These are phyloP conservation scores for Adoxophyes honmai DNA, from an alignment of 1,140 invertebrate species.

Conservation along the genomic window DNA sequence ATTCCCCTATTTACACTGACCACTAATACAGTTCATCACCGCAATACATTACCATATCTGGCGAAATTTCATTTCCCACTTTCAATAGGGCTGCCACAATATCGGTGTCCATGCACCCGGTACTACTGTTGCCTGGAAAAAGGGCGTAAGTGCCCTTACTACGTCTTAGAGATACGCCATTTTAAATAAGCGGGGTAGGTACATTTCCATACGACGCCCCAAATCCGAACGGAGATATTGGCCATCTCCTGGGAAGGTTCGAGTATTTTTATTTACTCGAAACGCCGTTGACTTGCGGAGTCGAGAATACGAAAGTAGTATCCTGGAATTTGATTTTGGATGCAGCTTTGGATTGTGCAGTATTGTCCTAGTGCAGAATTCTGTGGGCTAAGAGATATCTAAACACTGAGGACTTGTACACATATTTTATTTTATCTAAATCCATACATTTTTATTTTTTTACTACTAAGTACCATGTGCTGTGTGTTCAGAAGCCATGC, in stretches of 20 bases:
- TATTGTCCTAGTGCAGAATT: not conserved
- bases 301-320: conserved; percentile 21
- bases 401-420: too few relatives aligned
- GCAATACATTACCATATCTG: conserved; percentile 7
- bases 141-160: too few relatives aligned
- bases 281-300: conserved; percentile 31
- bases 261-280: conserved; percentile 63
- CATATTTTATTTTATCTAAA: too few relatives aligned
- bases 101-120: conserved; percentile 24
- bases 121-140: too few relatives aligned
- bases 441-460: too few relatives aligned
- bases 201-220: conserved; percentile 48
- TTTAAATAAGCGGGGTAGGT: too few relatives aligned
- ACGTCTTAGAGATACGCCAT: too few relatives aligned
- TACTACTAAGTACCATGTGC: too few relatives aligned
- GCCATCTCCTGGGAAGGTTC: conserved; percentile 56
- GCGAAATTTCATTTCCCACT: conserved; percentile 14
- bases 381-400: too few relatives aligned
- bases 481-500: too few relatives aligned
- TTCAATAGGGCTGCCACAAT: conserved; percentile 17
- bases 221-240: conserved; percentile 51
- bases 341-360: not conserved
- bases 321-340: conserved; percentile 6
- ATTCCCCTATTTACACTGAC: too few relatives aligned
- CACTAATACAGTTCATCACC: conserved; percentile 1